Evolutionary conservation across 2,113 vertebrate genomes (phyloP), one percentile per base, ranked within the genome.

Genomic region (Lepus americanus): DNA sequence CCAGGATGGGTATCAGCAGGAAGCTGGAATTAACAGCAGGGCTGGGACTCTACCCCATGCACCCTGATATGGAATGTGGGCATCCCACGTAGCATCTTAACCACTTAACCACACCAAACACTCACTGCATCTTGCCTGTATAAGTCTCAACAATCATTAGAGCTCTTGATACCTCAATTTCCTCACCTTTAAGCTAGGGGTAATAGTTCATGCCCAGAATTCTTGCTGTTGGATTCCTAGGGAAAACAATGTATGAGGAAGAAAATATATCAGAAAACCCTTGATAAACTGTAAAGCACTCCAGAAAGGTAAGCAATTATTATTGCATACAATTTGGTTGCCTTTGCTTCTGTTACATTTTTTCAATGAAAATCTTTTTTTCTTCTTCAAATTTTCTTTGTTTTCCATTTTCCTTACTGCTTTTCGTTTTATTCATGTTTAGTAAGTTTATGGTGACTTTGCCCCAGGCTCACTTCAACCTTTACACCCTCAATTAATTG

Each of bases 301-400:
- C 51, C 9, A 36, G 49, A 39, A 70, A 67, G 4, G 9, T 4
- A 59, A 44, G 12, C 1, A 20, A 39, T 3, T 49, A 1, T 64
- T 69, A n/a, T 25, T 25, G n/a, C 3, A 27, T 0, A 51, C 59
- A 36, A n/a, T 20, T 61, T 9, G 20, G 1, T 63, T 73, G 23
- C 36, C 63, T 92, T 80, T 73, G 6, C 12, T 20, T 72, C 81
- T 53, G 16, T 77, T 44, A 77, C 23, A 6, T n/a, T 86, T 67
- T 70, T 95, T 86, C 77, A 53, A 1, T 78, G 92, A 92, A 89
- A 84, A 61, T 27, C 39, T 66, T 77, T 39, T 72, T 90, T 89
- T 78, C 84, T 90, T 74, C 44, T 80, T 77, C 31, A n/a, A 55
- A 51, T 51, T 94, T 39, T 82, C 7, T 55, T 64, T 92, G 6